Conservation (phyloP, 2,113 vertebrate species). For the Nansenia antarctica region DNA sequence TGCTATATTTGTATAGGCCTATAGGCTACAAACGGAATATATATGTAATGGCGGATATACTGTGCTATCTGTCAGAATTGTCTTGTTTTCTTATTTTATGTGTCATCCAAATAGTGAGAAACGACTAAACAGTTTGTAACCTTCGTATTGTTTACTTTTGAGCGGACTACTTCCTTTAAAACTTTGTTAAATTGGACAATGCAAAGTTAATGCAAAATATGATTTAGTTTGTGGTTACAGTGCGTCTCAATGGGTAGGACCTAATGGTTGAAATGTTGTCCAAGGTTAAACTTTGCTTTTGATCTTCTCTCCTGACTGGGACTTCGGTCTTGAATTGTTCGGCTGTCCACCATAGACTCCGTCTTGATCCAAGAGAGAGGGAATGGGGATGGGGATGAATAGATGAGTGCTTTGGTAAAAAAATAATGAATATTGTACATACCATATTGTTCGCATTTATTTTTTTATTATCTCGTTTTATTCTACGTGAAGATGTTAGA, state of each 20-base stretch:
- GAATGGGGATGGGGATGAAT: slow-evolving; percentile 32
- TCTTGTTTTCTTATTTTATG: no score
- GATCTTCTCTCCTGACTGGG: slow-evolving; percentile 17
- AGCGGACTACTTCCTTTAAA: neutral
- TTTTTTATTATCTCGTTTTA: neutral
- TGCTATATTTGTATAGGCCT: neutral
- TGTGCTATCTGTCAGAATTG: neutral
- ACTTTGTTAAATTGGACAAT: no score
- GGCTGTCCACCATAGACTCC: slow-evolving; percentile 34
- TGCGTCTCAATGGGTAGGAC: slow-evolving; percentile 8
- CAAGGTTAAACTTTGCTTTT: slow-evolving; percentile 32
- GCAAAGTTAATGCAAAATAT: neutral
- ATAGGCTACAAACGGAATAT: no score
- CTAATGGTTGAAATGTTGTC: slow-evolving; percentile 6
- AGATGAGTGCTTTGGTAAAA: no score
- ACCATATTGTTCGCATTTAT: neutral
- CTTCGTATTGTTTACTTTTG: no score
- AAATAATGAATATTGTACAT: neutral
- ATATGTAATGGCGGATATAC: neutral
- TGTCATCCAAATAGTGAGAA: neutral
- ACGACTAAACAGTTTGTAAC: neutral
- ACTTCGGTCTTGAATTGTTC: slow-evolving; percentile 21
- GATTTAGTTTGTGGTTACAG: neutral
- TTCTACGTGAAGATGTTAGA: neutral
- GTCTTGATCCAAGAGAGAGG: slow-evolving; percentile 58